phyloP scores from a whole-genome alignment of 1,140 invertebrate species.

The Phenacoccus solenopsis region DNA sequence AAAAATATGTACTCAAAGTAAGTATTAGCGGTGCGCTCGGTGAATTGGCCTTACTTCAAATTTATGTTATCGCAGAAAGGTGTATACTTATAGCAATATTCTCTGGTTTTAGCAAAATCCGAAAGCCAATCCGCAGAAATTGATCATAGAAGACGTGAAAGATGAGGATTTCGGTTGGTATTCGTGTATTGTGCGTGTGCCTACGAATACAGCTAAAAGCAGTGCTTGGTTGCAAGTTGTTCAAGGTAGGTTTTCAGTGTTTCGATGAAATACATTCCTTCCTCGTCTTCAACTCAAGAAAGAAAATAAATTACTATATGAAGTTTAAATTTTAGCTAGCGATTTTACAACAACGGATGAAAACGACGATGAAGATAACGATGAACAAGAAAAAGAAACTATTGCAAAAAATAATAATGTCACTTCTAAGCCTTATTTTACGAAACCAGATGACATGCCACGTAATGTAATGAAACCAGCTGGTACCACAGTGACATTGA shows the following conservation, averaged over 20 bases:
- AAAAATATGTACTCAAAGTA: background rate
- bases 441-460: conserved; percentile 39
- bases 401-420: too few species aligned
- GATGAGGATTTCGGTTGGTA: conserved; percentile 81
- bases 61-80: too few species aligned
- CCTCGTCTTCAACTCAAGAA: background rate
- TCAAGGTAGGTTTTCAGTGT: too few species aligned
- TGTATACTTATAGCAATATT: background rate
- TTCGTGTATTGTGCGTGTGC: conserved; percentile 63
- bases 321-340: too few species aligned
- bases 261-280: background rate
- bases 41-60: too few species aligned
- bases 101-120: background rate
- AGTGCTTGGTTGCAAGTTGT: conserved; percentile 73
- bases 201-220: conserved; percentile 52
- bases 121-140: background rate
- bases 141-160: conserved; percentile 60
- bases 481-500: conserved; percentile 48
- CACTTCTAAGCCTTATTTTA: conserved; percentile 32
- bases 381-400: conserved; percentile 9
- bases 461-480: conserved; percentile 46
- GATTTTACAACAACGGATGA: background rate
- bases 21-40: too few species aligned
- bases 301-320: too few species aligned
- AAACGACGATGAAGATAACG: conserved; percentile 16